phyloP scores from a whole-genome alignment of 2,888 invertebrate genomes.

The Ectemnius cavifrons region DNA sequence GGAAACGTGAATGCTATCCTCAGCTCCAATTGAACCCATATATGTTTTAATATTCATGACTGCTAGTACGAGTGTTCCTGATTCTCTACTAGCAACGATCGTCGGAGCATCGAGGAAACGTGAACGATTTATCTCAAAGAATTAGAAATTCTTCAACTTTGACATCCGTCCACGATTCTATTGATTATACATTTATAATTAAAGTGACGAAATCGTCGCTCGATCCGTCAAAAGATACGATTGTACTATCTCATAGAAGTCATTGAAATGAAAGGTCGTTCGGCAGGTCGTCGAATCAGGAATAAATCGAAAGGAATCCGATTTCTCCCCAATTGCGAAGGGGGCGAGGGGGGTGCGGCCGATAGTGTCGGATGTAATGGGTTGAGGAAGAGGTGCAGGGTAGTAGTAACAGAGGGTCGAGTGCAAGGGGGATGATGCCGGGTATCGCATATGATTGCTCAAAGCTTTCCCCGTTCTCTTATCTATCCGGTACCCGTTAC shows the following conservation, averaged over 20 bases:
- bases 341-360: conserved; percentile 33
- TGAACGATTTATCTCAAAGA: not conserved
- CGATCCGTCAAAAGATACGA: no score
- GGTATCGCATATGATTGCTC: conserved; percentile 66
- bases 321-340: conserved; percentile 56
- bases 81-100: not conserved
- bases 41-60: conserved; percentile 5
- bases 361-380: not conserved
- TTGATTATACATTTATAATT: no score
- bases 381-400: not conserved
- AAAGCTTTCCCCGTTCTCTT: conserved; percentile 47
- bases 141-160: not conserved
- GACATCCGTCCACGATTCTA: no score
- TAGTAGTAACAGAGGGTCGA: no score
- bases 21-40: not conserved
- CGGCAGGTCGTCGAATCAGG: conserved; percentile 10
- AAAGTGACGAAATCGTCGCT: no score
- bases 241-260: conserved; percentile 48
- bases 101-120: not conserved
- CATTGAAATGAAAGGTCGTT: conserved; percentile 39
- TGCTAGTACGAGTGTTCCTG: not conserved
- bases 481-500: not conserved
- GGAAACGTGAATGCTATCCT: not conserved
- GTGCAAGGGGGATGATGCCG: conserved; percentile 2
- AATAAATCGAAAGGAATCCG: conserved; percentile 48